phyloP scores from a whole-genome alignment of 2,113 vertebrate species.

The Laticauda colubrina region DNA sequence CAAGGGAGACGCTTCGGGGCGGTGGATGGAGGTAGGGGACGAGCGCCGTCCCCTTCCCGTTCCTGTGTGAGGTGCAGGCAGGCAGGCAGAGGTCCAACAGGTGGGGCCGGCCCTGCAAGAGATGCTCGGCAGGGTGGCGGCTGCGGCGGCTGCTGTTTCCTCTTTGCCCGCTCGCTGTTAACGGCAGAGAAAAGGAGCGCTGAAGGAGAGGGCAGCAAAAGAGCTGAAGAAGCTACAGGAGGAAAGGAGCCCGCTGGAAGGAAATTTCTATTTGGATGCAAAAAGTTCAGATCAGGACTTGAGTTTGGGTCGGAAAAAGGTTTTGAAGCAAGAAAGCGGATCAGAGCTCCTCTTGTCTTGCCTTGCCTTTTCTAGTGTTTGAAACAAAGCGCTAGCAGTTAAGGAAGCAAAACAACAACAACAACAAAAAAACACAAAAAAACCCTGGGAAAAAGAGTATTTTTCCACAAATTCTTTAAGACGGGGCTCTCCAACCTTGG shows the following conservation, averaged over 20 bases:
- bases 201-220: neutral
- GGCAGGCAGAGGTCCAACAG: neutral
- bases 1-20: neutral
- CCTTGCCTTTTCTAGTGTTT: neutral
- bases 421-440: too few relatives aligned
- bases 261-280: neutral
- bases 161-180: neutral
- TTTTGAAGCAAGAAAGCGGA: neutral
- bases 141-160: too few relatives aligned
- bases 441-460: neutral
- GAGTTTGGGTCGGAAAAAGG: neutral
- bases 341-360: neutral
- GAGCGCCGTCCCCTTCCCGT: neutral
- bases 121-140: neutral
- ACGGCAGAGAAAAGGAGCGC: neutral
- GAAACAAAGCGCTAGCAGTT: neutral
- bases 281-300: neutral
- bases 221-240: neutral
- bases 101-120: neutral
- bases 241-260: neutral
- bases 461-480: neutral
- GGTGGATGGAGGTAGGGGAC: neutral
- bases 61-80: neutral
- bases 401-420: neutral
- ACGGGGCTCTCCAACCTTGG: too few relatives aligned